Conservation (phyloP, 2,113 vertebrate species). For the Ondatra zibethicus region DNA sequence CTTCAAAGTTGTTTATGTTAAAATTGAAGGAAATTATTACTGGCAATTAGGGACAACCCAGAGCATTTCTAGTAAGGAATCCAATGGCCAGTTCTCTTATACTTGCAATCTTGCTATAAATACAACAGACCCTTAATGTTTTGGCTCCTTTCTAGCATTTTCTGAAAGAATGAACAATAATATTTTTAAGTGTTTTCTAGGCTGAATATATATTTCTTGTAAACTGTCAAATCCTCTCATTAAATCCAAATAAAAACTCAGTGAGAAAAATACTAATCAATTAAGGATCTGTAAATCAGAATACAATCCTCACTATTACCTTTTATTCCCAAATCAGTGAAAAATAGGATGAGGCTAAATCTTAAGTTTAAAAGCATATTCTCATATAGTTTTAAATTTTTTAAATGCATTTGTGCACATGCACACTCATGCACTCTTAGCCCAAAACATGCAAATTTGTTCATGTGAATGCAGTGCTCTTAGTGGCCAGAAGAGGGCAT, state of each 20-base stretch:
- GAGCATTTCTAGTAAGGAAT: neutral
- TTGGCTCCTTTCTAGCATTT: neutral
- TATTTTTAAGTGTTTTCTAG: slow-evolving; percentile 6
- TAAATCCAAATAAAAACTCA: slow-evolving; percentile 21
- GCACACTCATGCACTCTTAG: too few species aligned
- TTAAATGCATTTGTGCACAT: neutral
- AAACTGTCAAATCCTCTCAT: neutral
- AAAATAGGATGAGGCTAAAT: neutral
- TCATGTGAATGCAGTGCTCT: neutral
- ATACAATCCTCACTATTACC: neutral
- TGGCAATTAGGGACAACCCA: neutral
- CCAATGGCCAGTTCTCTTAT: neutral
- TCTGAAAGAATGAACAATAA: neutral
- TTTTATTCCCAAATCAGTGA: neutral
- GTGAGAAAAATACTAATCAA: neutral
- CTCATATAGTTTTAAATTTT: neutral
- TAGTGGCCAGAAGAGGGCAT: neutral
- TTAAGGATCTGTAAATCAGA: neutral
- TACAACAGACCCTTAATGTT: neutral
- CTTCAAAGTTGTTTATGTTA: slow-evolving; percentile 1
- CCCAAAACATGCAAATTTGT: neutral
- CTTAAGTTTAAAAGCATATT: neutral
- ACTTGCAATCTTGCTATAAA: neutral
- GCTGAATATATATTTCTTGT: neutral
- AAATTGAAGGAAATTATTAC: neutral